Percentiles rank a stretch among this genome's conserved stretches.
phyloP scores from a whole-genome alignment of 2,113 vertebrate genomes.

The Limanda limanda region DNA sequence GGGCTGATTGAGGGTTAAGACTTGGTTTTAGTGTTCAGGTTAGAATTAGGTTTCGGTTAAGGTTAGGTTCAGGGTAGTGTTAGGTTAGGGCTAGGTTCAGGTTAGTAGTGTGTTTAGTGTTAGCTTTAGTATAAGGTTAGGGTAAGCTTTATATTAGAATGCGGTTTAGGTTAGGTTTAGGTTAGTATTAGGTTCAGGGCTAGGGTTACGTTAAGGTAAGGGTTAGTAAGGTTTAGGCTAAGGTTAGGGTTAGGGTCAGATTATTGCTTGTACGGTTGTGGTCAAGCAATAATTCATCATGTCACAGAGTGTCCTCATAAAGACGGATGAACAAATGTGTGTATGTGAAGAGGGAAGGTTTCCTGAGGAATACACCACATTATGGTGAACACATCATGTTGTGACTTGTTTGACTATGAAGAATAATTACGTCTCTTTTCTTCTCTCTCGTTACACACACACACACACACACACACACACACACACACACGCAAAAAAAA shows the following conservation, averaged over 20 bases:
- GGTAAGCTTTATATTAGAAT: too few relatives aligned
- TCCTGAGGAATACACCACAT: background rate
- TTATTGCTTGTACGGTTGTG: too few relatives aligned
- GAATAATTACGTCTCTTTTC: background rate
- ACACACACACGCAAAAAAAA: background rate
- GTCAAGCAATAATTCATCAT: background rate
- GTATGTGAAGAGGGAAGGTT: background rate
- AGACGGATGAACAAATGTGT: background rate
- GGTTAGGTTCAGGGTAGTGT: background rate
- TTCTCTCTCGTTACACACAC: background rate
- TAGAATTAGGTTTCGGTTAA: background rate
- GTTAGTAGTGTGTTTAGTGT: background rate
- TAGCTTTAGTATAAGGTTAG: too few relatives aligned
- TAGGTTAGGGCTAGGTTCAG: background rate
- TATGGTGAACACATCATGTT: background rate
- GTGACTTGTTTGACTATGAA: background rate
- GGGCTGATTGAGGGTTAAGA: background rate
- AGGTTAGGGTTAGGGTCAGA: too few relatives aligned
- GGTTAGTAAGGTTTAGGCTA: too few relatives aligned
- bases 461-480: background rate
- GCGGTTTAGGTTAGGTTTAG: too few relatives aligned
- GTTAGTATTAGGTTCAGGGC: too few relatives aligned
- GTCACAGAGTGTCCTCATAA: background rate
- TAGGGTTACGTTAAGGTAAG: too few relatives aligned
- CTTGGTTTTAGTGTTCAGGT: background rate